A percentile compares a stretch with the other conserved stretches of the same genome.
Conservation (phyloP, 2,797 vertebrate species). For the Poecilia gillii region DNA sequence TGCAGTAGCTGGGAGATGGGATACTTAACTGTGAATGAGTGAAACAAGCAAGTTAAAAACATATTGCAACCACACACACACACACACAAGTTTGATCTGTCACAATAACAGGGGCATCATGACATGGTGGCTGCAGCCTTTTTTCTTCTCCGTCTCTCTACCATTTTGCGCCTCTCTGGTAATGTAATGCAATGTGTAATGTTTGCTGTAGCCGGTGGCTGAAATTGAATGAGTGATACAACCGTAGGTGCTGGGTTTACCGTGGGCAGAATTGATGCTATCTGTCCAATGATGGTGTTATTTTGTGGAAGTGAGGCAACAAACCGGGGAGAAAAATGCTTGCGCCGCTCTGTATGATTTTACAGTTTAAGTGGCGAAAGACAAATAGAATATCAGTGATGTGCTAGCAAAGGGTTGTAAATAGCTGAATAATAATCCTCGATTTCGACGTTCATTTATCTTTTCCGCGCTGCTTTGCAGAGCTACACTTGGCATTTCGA, state of each 20-base stretch:
- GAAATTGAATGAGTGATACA: constrained; percentile 83
- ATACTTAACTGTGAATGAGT: constrained; percentile 75
- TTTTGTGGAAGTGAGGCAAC: constrained; percentile 80
- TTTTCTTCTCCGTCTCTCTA: constrained; percentile 43
- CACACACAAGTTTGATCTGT: constrained; percentile 67
- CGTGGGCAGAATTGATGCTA: constrained; percentile 79
- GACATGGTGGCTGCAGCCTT: constrained; percentile 74
- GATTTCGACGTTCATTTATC: constrained; percentile 70
- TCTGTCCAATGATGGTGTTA: constrained; percentile 81
- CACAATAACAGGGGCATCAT: constrained; percentile 78
- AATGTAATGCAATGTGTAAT: constrained; percentile 80
- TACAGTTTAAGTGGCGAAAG: constrained; percentile 79
- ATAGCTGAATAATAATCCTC: constrained; percentile 76
- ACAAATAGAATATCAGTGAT: constrained; percentile 79
- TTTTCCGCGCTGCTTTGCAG: constrained; percentile 52
- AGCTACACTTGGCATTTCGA: constrained; percentile 43
- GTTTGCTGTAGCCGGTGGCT: constrained; percentile 78
- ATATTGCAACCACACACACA: constrained; percentile 43
- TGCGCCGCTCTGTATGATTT: constrained; percentile 71
- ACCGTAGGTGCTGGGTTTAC: constrained; percentile 79
- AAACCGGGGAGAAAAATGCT: constrained; percentile 76
- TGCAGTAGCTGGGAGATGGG: neutral
- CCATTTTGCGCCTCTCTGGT: constrained; percentile 65
- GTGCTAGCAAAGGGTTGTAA: constrained; percentile 70
- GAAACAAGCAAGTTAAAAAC: constrained; percentile 65